Percentiles rank a stretch among this genome's conserved stretches.
Evolutionary conservation across 2,113 vertebrate species (phyloP).

Genomic region (Sinocyclocheilus anshuiensis): DNA sequence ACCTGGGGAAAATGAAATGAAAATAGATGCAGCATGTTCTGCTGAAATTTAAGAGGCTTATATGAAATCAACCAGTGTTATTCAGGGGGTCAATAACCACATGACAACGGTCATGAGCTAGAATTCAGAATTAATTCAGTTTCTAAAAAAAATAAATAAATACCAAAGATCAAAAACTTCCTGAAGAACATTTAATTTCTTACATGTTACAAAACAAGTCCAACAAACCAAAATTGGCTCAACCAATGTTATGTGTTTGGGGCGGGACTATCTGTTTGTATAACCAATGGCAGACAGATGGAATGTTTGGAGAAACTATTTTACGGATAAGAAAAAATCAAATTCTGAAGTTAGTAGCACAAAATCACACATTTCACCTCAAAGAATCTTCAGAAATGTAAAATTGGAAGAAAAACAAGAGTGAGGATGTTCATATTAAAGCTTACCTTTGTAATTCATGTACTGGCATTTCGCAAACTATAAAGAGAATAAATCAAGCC

Average conservation of each 20-base stretch:
- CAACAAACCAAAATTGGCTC: neutral
- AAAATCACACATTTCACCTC: neutral
- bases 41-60: conserved; percentile 49
- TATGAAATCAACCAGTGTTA: conserved; percentile 23
- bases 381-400: neutral
- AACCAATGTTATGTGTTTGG: neutral
- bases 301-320: neutral
- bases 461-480: neutral
- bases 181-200: neutral
- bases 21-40: conserved; percentile 45
- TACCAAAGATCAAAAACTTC: neutral
- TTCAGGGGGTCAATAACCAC: conserved; percentile 37
- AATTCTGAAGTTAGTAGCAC: neutral
- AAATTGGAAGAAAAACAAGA: neutral
- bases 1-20: conserved; percentile 46
- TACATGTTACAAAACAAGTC: neutral
- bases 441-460: neutral
- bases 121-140: conserved; percentile 30
- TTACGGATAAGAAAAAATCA: too few relatives aligned
- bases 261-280: too few relatives aligned
- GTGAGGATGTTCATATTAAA: neutral
- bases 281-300: too few relatives aligned
- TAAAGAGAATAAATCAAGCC: conserved; percentile 1
- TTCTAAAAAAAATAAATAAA: neutral
- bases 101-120: conserved; percentile 25